Conservation (phyloP, 2,113 vertebrate genomes). For the Ancistrus triradiatus region DNA sequence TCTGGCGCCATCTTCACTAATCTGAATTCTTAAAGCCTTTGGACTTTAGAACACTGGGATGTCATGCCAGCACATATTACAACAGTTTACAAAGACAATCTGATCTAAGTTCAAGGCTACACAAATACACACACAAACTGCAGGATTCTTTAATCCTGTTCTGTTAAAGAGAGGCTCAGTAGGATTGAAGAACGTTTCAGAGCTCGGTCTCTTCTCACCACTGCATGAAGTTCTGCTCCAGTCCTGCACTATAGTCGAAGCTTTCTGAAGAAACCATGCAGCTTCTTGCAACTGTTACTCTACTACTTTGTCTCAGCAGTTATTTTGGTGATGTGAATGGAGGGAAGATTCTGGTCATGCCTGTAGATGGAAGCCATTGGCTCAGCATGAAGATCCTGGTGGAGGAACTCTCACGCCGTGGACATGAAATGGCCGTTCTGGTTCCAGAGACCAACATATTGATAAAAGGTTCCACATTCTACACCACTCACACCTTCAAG, state of each 20-base stretch:
- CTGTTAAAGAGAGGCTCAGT: too few species aligned
- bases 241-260: neutral
- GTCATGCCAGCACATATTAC: too few species aligned
- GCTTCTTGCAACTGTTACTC: conserved; percentile 30
- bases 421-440: conserved; percentile 72
- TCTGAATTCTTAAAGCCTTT: too few species aligned
- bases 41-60: too few species aligned
- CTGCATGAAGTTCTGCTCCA: too few species aligned
- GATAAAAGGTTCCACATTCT: conserved; percentile 36
- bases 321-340: conserved; percentile 48
- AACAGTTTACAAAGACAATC: too few species aligned
- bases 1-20: too few species aligned
- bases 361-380: conserved; percentile 83
- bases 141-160: too few species aligned
- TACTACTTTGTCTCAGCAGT: conserved; percentile 55
- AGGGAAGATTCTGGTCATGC: conserved; percentile 72
- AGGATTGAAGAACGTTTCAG: too few species aligned
- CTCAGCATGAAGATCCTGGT: conserved; percentile 76
- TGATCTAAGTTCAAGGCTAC: neutral
- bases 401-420: conserved; percentile 65
- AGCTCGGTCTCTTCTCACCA: too few species aligned
- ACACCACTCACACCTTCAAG: conserved; percentile 57
- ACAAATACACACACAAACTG: neutral
- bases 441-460: conserved; percentile 68
- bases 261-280: too few species aligned